Conservation (phyloP, 2,113 vertebrate genomes). For the Cyphomyrus discorhynchus region DNA sequence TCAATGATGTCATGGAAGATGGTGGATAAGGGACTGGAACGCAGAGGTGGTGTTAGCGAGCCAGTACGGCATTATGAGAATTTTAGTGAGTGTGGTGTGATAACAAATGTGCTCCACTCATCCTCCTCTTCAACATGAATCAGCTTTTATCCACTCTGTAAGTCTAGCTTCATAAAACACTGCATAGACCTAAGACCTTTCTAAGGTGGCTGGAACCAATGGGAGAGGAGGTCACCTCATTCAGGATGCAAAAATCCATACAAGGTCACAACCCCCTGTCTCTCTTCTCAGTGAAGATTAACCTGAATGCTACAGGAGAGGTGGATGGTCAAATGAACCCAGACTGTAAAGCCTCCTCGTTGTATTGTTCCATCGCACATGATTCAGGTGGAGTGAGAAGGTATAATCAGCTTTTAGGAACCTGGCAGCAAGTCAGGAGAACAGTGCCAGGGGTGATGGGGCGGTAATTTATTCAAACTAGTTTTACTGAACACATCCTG, state of each 20-base stretch:
- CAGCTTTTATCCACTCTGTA: too few species aligned
- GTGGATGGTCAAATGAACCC: not conserved
- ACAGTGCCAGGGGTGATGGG: not conserved
- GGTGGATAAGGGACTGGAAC: not conserved
- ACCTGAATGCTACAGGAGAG: not conserved
- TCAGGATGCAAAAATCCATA: too few species aligned
- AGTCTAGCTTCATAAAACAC: too few species aligned
- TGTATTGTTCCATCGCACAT: not conserved
- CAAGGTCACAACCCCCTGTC: too few species aligned
- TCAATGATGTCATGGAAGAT: not conserved
- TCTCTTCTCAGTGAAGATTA: not conserved
- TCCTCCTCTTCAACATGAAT: too few species aligned
- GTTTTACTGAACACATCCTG: not conserved
- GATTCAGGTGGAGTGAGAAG: not conserved
- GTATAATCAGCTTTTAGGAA: not conserved
- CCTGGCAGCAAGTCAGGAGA: not conserved
- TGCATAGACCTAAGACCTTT: too few species aligned
- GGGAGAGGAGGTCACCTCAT: too few species aligned
- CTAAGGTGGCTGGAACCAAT: too few species aligned
- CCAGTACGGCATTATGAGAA: too few species aligned
- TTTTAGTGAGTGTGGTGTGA: not conserved
- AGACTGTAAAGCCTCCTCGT: not conserved
- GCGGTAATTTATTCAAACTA: not conserved
- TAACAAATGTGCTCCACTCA: too few species aligned
- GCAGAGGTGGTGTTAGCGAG: not conserved